Conservation (phyloP, 2,888 invertebrate species). For the Pristionchus exspectatus region DNA sequence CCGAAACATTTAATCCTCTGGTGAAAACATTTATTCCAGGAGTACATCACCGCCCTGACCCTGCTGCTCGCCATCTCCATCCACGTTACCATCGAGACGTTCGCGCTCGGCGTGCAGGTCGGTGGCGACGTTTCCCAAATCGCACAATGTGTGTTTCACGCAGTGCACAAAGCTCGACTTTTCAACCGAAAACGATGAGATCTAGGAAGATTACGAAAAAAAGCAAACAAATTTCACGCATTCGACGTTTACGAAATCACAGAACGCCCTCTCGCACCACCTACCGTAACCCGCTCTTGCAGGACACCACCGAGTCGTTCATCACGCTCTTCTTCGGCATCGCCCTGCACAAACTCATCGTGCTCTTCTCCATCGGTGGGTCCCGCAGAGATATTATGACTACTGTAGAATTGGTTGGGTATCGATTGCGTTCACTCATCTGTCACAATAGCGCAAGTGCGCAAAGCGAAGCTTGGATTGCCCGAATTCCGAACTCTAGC, state of each 20-base stretch:
- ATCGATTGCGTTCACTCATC: too few species aligned
- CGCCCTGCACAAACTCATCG: conserved; percentile 45
- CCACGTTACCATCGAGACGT: conserved; percentile 44
- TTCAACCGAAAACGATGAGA: neutral
- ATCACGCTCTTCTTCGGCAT: conserved; percentile 53
- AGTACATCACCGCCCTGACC: conserved; percentile 16
- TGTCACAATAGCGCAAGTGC: too few species aligned
- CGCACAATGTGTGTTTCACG: neutral
- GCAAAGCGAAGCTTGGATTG: too few species aligned
- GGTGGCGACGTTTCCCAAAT: neutral
- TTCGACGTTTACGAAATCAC: neutral
- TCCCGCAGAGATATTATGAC: neutral
- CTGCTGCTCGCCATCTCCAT: conserved; percentile 43
- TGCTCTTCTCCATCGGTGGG: conserved; percentile 48
- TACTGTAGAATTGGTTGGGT: too few species aligned
- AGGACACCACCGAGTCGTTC: conserved; percentile 39
- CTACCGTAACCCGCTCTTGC: neutral
- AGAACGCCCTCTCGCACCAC: neutral
- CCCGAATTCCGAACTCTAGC: too few species aligned
- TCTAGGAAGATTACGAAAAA: neutral
- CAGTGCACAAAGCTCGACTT: neutral
- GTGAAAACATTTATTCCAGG: neutral
- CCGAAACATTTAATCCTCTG: neutral
- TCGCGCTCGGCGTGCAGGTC: conserved; percentile 51
- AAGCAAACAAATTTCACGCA: neutral